Conservation (phyloP, 2,113 vertebrate genomes). For the Cyphomyrus plagiostoma region DNA sequence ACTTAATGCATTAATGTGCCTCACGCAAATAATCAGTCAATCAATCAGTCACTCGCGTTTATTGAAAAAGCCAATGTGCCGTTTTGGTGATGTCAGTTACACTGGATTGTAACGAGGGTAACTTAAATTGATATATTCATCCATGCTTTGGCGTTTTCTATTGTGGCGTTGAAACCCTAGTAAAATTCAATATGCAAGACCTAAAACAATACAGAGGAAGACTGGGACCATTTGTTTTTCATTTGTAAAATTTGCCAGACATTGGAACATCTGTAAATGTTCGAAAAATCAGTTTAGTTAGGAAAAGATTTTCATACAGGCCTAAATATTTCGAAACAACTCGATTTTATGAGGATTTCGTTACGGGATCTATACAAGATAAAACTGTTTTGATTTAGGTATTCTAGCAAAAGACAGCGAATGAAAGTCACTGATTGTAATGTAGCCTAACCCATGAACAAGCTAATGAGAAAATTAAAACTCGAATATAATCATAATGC, state of each 20-base stretch:
- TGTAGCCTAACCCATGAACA: background rate
- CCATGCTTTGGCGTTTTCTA: constrained; percentile 3
- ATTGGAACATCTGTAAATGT: background rate
- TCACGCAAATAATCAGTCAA: background rate
- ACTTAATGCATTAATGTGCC: background rate
- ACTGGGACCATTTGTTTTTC: background rate
- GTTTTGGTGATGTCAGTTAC: constrained; percentile 13
- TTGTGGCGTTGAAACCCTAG: constrained; percentile 11
- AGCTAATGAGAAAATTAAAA: background rate
- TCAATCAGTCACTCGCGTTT: background rate
- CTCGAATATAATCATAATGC: background rate
- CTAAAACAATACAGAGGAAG: background rate
- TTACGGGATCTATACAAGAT: background rate
- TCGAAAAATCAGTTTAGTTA: background rate
- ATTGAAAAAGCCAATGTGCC: background rate
- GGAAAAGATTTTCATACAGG: background rate
- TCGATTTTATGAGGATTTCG: background rate
- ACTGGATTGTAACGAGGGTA: constrained; percentile 8
- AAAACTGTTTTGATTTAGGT: background rate
- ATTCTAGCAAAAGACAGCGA: background rate
- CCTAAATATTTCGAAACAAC: background rate
- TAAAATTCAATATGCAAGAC: constrained; percentile 13
- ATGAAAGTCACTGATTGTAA: background rate
- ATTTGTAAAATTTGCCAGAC: background rate
- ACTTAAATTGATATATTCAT: background rate